These are phyloP conservation scores for Urechis unicinctus DNA, from an alignment of 2,888 invertebrate species.

Conservation along the genomic window DNA sequence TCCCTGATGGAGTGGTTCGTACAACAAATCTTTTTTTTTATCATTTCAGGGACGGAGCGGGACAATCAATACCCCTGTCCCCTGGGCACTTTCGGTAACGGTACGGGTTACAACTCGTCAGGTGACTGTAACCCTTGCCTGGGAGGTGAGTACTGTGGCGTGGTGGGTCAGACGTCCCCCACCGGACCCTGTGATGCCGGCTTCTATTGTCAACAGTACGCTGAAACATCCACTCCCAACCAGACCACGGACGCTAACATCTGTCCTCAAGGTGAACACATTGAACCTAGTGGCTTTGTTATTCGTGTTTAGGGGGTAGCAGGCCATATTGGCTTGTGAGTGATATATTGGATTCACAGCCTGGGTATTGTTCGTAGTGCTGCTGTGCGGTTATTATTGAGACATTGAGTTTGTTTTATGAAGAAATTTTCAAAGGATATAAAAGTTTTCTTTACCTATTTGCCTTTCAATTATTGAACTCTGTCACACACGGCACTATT, in stretches of 20 bases:
- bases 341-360: too few species aligned
- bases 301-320: too few species aligned
- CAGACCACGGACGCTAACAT: conserved; percentile 38
- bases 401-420: too few species aligned
- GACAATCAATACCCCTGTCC: conserved; percentile 32
- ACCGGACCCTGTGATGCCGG: conserved; percentile 38
- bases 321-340: neutral
- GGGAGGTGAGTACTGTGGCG: conserved; percentile 39
- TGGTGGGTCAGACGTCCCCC: conserved; percentile 32
- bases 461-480: too few species aligned
- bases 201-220: conserved; percentile 37
- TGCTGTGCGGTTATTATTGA: too few species aligned
- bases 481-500: too few species aligned
- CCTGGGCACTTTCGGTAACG: conserved; percentile 30
- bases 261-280: conserved; percentile 43
- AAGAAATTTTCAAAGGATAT: too few species aligned
- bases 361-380: too few species aligned
- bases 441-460: too few species aligned
- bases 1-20: too few species aligned
- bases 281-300: too few species aligned
- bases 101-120: conserved; percentile 27
- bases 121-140: conserved; percentile 36
- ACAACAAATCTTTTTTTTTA: too few species aligned
- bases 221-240: conserved; percentile 34
- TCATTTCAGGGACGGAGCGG: conserved; percentile 20